Percentiles rank a stretch among this genome's conserved stretches.
These are phyloP conservation scores for Carterocephalus palaemon DNA, from an alignment of 2,888 invertebrate species.

Conservation along the genomic window DNA sequence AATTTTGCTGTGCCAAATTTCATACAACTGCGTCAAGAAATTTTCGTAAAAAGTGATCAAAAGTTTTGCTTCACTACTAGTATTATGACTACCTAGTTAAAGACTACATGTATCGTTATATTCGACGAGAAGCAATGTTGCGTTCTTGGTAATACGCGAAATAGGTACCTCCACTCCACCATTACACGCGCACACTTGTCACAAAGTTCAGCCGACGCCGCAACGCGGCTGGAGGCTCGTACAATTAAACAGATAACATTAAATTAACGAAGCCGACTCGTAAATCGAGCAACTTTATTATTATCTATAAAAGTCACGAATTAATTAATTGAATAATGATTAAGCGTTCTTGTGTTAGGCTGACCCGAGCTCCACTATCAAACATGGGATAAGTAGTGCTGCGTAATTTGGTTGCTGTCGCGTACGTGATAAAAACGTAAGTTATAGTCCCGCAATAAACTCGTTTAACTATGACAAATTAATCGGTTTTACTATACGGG, in stretches of 20 bases:
- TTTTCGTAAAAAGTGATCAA: no score
- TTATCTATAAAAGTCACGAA: constrained; percentile 75
- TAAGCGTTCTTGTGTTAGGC: constrained; percentile 57
- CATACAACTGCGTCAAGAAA: no score
- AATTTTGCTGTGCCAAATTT: no score
- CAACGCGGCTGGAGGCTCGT: constrained; percentile 46
- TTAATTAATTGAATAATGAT: constrained; percentile 77
- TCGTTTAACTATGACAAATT: constrained; percentile 34
- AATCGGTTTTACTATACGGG: constrained; percentile 33
- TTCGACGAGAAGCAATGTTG: no score
- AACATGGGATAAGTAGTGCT: constrained; percentile 30
- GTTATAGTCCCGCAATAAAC: constrained; percentile 42
- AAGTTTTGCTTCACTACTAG: no score
- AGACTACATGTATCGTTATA: no score
- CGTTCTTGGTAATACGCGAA: no score
- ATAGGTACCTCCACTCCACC: no score
- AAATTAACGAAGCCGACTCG: constrained; percentile 70
- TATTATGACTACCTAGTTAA: no score
- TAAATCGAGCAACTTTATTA: constrained; percentile 68
- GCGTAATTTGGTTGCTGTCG: constrained; percentile 51
- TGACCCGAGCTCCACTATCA: constrained; percentile 31
- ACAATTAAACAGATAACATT: constrained; percentile 72
- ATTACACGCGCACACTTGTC: constrained; percentile 4
- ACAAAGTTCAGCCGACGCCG: constrained; percentile 4
- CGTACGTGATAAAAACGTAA: constrained; percentile 44